phyloP scores from a whole-genome alignment of 2,113 vertebrate species.

The Chionomys nivalis region DNA sequence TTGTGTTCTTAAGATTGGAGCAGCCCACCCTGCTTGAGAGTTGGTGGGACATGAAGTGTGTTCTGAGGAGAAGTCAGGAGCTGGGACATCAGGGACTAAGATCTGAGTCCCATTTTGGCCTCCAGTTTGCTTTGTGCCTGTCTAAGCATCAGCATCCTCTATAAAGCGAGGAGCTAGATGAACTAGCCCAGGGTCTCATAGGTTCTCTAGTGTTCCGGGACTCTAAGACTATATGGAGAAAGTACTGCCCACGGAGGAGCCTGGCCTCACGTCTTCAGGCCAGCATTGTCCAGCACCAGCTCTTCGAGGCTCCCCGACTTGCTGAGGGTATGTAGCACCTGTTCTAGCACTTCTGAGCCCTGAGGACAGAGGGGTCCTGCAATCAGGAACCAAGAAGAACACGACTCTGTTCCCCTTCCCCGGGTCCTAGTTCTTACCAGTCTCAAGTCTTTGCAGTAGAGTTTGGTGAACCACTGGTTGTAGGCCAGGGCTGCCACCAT shows the following conservation, averaged over 20 bases:
- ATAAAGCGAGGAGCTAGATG: neutral
- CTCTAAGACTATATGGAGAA: conserved; percentile 27
- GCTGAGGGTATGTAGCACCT: conserved; percentile 93
- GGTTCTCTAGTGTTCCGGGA: neutral
- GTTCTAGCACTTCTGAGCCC: conserved; percentile 95
- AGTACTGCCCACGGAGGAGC: conserved; percentile 45
- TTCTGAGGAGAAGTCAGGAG: neutral
- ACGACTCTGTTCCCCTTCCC: neutral
- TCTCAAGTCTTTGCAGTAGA: conserved; percentile 93
- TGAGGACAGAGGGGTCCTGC: conserved; percentile 68
- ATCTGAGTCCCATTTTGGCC: conserved; percentile 1
- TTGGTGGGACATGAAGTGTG: neutral
- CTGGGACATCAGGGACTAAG: neutral
- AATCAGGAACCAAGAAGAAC: neutral
- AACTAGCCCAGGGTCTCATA: neutral
- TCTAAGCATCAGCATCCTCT: neutral
- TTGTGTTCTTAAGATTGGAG: neutral
- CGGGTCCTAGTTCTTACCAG: conserved; percentile 85
- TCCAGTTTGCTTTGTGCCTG: neutral
- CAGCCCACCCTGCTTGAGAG: neutral
- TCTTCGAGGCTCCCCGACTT: conserved; percentile 95
- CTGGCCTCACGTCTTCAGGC: conserved; percentile 92
- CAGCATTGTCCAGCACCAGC: conserved; percentile 93
- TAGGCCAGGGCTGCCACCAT: conserved; percentile 95
- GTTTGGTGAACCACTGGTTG: conserved; percentile 96